Evolutionary conservation across 2,888 invertebrate species (phyloP).

Genomic region (Syrista parreyssii): DNA sequence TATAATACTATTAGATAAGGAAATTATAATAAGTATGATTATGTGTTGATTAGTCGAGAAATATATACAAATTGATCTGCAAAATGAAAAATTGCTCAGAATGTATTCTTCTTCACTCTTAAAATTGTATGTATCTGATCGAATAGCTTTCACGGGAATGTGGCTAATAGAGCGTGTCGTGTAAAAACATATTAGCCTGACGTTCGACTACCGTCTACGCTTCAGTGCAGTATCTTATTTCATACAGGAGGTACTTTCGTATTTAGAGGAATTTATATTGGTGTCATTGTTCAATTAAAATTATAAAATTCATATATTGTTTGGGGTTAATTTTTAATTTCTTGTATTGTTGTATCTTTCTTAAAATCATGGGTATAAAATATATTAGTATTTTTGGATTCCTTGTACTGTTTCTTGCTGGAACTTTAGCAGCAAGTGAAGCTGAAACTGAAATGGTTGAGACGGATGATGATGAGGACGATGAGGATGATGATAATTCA

Average conservation of each 20-base stretch:
- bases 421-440: neutral
- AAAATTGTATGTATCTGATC: constrained; percentile 16
- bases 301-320: neutral
- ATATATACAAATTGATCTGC: neutral
- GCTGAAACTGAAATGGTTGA: neutral
- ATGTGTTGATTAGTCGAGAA: neutral
- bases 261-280: neutral
- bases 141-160: constrained; percentile 42
- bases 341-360: neutral
- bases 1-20: neutral
- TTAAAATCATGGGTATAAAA: neutral
- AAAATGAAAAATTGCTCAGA: constrained; percentile 1
- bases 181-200: constrained; percentile 27
- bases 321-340: neutral
- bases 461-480: no score
- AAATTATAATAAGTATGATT: neutral
- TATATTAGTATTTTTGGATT: neutral
- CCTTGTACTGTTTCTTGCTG: no score
- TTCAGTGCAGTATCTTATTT: constrained; percentile 7
- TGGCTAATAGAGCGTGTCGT: constrained; percentile 37
- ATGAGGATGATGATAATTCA: no score
- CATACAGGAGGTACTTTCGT: neutral
- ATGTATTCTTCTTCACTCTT: neutral
- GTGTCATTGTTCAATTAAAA: neutral
- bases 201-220: neutral